phyloP scores from a whole-genome alignment of 2,113 vertebrate species.

The Mystacornis crossleyi region DNA sequence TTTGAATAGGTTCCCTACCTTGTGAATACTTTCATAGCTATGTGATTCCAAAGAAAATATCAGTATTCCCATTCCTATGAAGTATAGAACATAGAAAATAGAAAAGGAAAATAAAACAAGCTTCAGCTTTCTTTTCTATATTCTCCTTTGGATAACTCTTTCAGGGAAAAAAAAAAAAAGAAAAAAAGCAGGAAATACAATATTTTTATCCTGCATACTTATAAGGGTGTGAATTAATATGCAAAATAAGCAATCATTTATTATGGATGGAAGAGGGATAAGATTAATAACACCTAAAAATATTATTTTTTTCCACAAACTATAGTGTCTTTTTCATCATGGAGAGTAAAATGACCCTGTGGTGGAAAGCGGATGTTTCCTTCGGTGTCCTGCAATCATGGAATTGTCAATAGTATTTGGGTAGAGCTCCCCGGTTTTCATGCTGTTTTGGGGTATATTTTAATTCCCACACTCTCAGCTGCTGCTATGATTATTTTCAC shows the following conservation, averaged over 20 bases:
- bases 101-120: not conserved
- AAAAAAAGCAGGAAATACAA: rapidly evolving
- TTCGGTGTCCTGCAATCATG: not conserved
- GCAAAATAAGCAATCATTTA: not conserved
- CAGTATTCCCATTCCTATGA: not conserved
- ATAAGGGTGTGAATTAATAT: not conserved
- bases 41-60: not conserved
- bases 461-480: not conserved
- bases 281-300: not conserved
- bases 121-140: not conserved
- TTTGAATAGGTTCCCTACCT: not conserved
- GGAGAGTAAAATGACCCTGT: not conserved
- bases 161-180: not conserved
- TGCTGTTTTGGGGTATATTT: not conserved
- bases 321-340: not conserved
- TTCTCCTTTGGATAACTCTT: not conserved
- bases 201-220: not conserved
- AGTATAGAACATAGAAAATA: not conserved
- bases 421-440: not conserved
- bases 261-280: not conserved
- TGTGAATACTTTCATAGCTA: not conserved
- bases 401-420: not conserved
- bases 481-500: not conserved
- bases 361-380: not conserved
- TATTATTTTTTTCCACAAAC: not conserved